Evolutionary conservation across 2,113 vertebrate species (phyloP).

Genomic region (Neomonachus schauinslandi): DNA sequence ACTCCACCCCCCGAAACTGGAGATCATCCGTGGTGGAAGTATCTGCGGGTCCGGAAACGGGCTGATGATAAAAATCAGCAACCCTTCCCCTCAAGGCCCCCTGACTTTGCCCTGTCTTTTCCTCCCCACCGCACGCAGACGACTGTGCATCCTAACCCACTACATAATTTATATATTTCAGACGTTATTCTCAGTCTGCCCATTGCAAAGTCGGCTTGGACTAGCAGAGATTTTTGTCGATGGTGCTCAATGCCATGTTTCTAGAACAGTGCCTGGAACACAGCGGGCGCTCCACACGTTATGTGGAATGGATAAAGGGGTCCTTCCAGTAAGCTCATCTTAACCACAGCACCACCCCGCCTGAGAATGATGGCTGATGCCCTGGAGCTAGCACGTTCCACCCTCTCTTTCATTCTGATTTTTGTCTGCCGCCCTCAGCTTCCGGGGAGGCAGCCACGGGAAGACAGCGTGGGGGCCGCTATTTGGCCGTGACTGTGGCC

Average conservation of each 20-base stretch:
- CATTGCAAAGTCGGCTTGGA: neutral
- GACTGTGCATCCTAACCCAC: neutral
- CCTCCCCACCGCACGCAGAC: neutral
- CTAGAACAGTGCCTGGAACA: neutral
- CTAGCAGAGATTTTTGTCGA: neutral
- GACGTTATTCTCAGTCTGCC: neutral
- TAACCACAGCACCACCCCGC: neutral
- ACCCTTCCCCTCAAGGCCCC: neutral
- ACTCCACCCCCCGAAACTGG: accelerated
- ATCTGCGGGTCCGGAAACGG: neutral
- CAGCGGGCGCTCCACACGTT: neutral
- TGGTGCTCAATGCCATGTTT: neutral
- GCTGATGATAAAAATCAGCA: too few species aligned
- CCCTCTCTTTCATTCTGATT: neutral
- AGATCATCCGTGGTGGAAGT: neutral
- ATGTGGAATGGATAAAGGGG: neutral
- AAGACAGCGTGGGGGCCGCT: neutral
- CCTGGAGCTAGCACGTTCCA: accelerated
- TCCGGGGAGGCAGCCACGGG: neutral
- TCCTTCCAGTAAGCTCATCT: neutral
- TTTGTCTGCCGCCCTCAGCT: neutral
- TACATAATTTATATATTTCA: neutral
- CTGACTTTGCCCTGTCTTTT: neutral
- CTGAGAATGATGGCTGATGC: neutral
- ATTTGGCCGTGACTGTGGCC: neutral